A percentile compares a stretch with the other conserved stretches of the same genome.
These are phyloP conservation scores for Kuschelorhynchus macadamiae DNA, from an alignment of 2,888 invertebrate genomes.

Conservation along the genomic window DNA sequence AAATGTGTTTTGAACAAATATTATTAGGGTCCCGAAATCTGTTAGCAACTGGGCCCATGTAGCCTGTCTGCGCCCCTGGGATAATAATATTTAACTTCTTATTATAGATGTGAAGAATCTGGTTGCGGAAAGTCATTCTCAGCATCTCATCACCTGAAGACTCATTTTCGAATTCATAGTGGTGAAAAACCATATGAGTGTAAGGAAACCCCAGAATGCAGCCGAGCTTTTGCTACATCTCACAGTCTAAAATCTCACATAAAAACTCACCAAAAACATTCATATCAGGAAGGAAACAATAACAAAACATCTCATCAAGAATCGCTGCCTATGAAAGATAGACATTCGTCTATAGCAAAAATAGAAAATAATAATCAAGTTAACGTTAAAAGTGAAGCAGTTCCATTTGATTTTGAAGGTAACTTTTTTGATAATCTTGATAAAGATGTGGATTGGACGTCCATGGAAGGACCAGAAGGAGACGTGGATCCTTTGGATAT, in stretches of 20 bases:
- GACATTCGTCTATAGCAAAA: neutral
- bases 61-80: too few relatives aligned
- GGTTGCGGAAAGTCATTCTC: slow-evolving; percentile 95
- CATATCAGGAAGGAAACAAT: neutral
- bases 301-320: neutral
- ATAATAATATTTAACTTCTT: too few relatives aligned
- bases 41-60: too few relatives aligned
- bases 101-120: slow-evolving; percentile 81
- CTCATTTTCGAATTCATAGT: slow-evolving; percentile 85
- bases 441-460: slow-evolving; percentile 36
- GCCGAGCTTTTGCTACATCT: slow-evolving; percentile 86
- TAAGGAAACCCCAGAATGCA: slow-evolving; percentile 75
- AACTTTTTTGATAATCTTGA: slow-evolving; percentile 53
- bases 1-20: too few relatives aligned
- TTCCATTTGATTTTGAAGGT: slow-evolving; percentile 54
- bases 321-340: neutral
- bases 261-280: slow-evolving; percentile 77
- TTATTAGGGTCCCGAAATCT: too few relatives aligned
- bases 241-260: slow-evolving; percentile 87
- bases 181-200: slow-evolving; percentile 87
- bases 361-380: slow-evolving; percentile 14
- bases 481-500: slow-evolving; percentile 21
- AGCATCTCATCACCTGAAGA: slow-evolving; percentile 94
- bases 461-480: slow-evolving; percentile 16
- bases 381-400: slow-evolving; percentile 31